phyloP scores from a whole-genome alignment of 1,140 invertebrate genomes.

The Drosophila parvula region DNA sequence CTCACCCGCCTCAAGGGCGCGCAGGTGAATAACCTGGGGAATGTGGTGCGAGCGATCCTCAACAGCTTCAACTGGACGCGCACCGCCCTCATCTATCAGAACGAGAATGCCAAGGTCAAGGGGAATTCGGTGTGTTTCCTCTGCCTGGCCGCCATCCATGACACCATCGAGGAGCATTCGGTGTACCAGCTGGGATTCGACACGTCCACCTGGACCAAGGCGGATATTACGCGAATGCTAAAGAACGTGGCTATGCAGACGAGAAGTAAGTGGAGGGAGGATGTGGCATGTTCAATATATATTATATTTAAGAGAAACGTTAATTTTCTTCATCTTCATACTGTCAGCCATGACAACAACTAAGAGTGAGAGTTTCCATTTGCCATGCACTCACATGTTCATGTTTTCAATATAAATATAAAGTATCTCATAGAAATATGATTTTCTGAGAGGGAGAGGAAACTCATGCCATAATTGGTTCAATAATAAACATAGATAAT shows the following conservation, averaged over 20 bases:
- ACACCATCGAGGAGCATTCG: slow-evolving; percentile 81
- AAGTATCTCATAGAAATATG: neutral
- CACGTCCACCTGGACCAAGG: slow-evolving; percentile 70
- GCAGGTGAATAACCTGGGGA: slow-evolving; percentile 88
- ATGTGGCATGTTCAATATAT: neutral
- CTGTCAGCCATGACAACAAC: neutral
- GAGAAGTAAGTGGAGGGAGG: slow-evolving; percentile 89
- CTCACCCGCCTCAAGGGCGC: slow-evolving; percentile 94
- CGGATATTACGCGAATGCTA: slow-evolving; percentile 87
- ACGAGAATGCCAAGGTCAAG: slow-evolving; percentile 85
- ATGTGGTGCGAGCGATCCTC: slow-evolving; percentile 88
- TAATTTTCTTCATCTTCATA: too few species aligned
- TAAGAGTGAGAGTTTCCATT: too few species aligned
- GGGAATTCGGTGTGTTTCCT: slow-evolving; percentile 90
- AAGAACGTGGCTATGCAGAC: slow-evolving; percentile 87
- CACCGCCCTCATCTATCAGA: slow-evolving; percentile 88
- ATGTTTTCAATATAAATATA: slow-evolving; percentile 1
- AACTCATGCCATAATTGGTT: neutral
- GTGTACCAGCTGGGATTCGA: slow-evolving; percentile 87
- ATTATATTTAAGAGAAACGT: neutral
- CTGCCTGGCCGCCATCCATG: slow-evolving; percentile 88
- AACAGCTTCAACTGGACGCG: slow-evolving; percentile 89
- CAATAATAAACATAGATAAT: neutral
- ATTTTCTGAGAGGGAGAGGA: neutral
- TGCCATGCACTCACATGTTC: neutral